Evolutionary conservation across 23 tunicate genomes (phyloP), one percentile per base, ranked within the genome.

Genomic region (Clavelina lepadiformis): DNA sequence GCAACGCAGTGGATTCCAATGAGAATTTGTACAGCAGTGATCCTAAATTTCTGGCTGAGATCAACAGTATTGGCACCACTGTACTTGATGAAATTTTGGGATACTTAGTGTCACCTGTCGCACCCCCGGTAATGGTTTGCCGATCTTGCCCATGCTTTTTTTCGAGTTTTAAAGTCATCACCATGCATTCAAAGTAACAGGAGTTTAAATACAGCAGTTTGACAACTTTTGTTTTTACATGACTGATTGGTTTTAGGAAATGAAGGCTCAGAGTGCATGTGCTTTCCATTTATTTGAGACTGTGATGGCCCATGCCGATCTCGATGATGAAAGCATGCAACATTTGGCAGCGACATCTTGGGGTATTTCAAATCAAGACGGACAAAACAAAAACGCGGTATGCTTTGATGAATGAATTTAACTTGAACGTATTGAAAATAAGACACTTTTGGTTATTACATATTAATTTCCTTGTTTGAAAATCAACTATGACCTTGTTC

Each of bases 1-100:
- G 15, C 49, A 41, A 46, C 13, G 57, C 78, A 65, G 96, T 87
- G 25, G 96, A 87, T 38, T 87, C 96, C 13, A 87, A 87, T 47
- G 96, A 87, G 38, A 59, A 76, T 32, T 46, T 87, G 53, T 87
- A 87, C 96, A 87, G 86, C 73, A 80, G 79, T 30, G 86, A 87
- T 57, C 56, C 71, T 5, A 79, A 73, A 62, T 87, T 87, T 62
- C 56, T 78, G 13, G 68, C 64, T 20, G 86, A 87, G 57, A 61
- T 87, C 1, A 33, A 31, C 32, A 45, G 23, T 1, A 66, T 87
- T 7, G 61, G 81, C 25, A 44, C 44, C 1, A 79, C 86, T 5
- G 55, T 87, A 25, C 63, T 87, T 52, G 71, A 79, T 34, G 76
- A 79, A 35, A 68, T 87, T 18, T 52, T 87, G 21, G 87, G 67